These are phyloP conservation scores for Euspilapteryx auroguttella DNA, from an alignment of 2,888 invertebrate genomes.

Conservation along the genomic window DNA sequence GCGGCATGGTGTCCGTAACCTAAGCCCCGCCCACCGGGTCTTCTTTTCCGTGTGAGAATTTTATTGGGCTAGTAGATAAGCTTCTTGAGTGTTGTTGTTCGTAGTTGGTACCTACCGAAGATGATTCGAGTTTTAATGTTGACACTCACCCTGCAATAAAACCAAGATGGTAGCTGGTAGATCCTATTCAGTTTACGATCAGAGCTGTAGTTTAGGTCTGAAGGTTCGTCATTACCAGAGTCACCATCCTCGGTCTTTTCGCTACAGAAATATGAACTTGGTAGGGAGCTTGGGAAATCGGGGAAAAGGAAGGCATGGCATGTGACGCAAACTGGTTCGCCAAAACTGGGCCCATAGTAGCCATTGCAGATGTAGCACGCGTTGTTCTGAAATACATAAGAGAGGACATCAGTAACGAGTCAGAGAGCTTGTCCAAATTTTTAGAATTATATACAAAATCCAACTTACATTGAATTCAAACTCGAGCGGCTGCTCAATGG, in stretches of 20 bases:
- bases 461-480: conserved; percentile 41
- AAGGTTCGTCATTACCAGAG: conserved; percentile 93
- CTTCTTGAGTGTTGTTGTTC: too few species aligned
- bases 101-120: too few species aligned
- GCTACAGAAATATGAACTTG: conserved; percentile 46
- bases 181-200: conserved; percentile 45
- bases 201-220: conserved; percentile 64
- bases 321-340: conserved; percentile 87
- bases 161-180: conserved; percentile 33
- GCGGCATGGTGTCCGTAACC: too few species aligned
- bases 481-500: conserved; percentile 28
- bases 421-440: too few species aligned
- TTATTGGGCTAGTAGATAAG: too few species aligned
- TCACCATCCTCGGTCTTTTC: conserved; percentile 84
- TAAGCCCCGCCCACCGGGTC: too few species aligned
- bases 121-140: too few species aligned
- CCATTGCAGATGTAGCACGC: conserved; percentile 86
- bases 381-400: conserved; percentile 62
- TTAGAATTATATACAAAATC: too few species aligned
- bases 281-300: conserved; percentile 64
- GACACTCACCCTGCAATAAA: conserved; percentile 36
- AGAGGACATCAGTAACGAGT: too few species aligned
- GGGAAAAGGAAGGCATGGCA: conserved; percentile 94
- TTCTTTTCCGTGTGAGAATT: too few species aligned
- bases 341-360: conserved; percentile 89